A percentile compares a stretch with the other conserved stretches of the same genome.
These are phyloP conservation scores for Oophaga pumilio DNA, from an alignment of 2,113 vertebrate genomes.

Conservation along the genomic window DNA sequence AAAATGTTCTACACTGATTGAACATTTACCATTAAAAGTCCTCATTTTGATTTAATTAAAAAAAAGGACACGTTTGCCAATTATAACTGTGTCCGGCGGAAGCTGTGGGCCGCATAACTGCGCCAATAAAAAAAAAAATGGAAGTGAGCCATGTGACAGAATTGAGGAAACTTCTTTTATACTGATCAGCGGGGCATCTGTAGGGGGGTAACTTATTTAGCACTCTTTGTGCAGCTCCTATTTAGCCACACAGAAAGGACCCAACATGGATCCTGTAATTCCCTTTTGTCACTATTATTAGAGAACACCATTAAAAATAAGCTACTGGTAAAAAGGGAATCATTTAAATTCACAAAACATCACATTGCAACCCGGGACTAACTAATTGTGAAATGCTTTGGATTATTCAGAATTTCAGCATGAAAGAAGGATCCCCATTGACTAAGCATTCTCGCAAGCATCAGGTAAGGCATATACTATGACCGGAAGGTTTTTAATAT, in stretches of 20 bases:
- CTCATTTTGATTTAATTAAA: background rate
- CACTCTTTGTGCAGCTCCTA: background rate
- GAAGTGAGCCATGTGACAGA: conserved; percentile 23
- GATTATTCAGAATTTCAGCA: conserved; percentile 3
- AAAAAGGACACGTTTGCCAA: background rate
- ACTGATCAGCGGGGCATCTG: conserved; percentile 25
- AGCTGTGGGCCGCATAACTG: background rate
- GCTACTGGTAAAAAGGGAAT: background rate
- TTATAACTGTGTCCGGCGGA: conserved; percentile 13
- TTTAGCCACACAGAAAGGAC: conserved; percentile 37
- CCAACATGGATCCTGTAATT: conserved; percentile 11
- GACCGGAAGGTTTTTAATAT: background rate
- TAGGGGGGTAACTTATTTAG: conserved; percentile 26
- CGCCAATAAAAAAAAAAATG: conserved; percentile 18
- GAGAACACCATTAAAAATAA: conserved; percentile 17
- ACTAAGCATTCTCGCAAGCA: background rate
- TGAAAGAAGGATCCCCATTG: conserved; percentile 4
- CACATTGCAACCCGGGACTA: background rate
- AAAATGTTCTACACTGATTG: background rate
- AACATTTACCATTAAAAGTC: background rate
- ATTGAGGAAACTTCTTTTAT: conserved; percentile 21
- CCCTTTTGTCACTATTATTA: conserved; percentile 24
- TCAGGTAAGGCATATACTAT: background rate
- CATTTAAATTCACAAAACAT: conserved; percentile 21
- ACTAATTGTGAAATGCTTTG: background rate